These are phyloP conservation scores for Globodera ellingtonae DNA, from an alignment of 1,140 invertebrate genomes.

Conservation along the genomic window DNA sequence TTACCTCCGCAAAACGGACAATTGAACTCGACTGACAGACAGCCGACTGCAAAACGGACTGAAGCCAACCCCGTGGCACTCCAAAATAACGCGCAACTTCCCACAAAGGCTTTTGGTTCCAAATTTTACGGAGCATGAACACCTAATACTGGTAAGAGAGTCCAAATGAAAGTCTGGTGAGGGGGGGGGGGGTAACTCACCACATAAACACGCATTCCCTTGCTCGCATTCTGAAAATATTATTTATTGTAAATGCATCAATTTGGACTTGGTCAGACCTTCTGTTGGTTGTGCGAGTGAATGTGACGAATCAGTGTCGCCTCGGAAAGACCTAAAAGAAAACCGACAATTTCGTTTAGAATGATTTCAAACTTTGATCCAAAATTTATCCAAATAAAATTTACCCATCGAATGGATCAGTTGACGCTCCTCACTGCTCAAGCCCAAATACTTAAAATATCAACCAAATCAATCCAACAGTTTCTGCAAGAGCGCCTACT, in stretches of 20 bases:
- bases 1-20: constrained; percentile 43
- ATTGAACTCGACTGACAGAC: constrained; percentile 35
- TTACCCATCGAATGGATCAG: constrained; percentile 36
- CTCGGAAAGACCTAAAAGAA: constrained; percentile 11
- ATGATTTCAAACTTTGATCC: neutral
- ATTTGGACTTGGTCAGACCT: constrained; percentile 2
- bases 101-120: constrained; percentile 35
- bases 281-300: constrained; percentile 10
- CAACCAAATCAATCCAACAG: neutral
- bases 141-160: neutral
- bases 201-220: constrained; percentile 36
- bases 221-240: constrained; percentile 31
- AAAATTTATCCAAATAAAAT: constrained; percentile 11
- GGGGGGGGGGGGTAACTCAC: neutral
- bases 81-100: constrained; percentile 38
- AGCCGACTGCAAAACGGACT: constrained; percentile 32
- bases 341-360: neutral
- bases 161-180: neutral
- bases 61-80: constrained; percentile 44
- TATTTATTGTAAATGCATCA: neutral
- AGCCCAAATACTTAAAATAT: constrained; percentile 27
- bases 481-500: neutral
- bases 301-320: constrained; percentile 1
- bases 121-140: constrained; percentile 43
- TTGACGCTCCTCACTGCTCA: constrained; percentile 32